phyloP scores from a whole-genome alignment of 1,140 invertebrate genomes.

The Heliconius himera region DNA sequence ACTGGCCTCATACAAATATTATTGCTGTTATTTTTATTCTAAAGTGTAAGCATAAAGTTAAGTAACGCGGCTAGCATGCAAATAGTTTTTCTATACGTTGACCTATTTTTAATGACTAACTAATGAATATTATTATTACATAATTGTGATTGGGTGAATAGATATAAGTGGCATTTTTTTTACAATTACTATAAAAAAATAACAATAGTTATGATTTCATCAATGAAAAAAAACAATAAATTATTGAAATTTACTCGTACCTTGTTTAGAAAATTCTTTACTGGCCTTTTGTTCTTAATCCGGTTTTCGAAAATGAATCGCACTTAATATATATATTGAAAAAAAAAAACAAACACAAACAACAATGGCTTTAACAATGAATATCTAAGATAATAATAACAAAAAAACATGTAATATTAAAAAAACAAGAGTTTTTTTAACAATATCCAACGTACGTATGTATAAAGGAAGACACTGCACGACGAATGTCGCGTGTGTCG shows the following conservation, averaged over 20 bases:
- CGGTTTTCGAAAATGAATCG: neutral
- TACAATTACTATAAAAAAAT: neutral
- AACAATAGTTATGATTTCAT: too few relatives aligned
- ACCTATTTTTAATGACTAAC: neutral
- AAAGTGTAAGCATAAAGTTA: too few relatives aligned
- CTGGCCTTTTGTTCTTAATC: neutral
- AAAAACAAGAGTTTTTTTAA: neutral
- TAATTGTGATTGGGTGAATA: too few relatives aligned
- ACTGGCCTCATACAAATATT: too few relatives aligned
- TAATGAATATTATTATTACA: neutral
- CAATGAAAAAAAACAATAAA: too few relatives aligned
- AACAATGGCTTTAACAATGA: neutral
- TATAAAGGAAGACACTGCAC: neutral
- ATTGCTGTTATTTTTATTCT: too few relatives aligned
- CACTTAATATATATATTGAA: neutral
- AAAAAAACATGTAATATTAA: neutral
- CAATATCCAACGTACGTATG: neutral
- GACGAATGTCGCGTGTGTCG: constrained; percentile 23
- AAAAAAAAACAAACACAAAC: neutral
- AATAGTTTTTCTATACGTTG: neutral
- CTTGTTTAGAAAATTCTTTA: neutral
- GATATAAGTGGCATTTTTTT: too few relatives aligned
- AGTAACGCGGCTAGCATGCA: too few relatives aligned
- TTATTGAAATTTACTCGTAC: too few relatives aligned
- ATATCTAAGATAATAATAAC: neutral